A percentile compares a stretch with the other conserved stretches of the same genome.
These are phyloP conservation scores for Augiades crinisus DNA, from an alignment of 2,888 invertebrate genomes.

Conservation along the genomic window DNA sequence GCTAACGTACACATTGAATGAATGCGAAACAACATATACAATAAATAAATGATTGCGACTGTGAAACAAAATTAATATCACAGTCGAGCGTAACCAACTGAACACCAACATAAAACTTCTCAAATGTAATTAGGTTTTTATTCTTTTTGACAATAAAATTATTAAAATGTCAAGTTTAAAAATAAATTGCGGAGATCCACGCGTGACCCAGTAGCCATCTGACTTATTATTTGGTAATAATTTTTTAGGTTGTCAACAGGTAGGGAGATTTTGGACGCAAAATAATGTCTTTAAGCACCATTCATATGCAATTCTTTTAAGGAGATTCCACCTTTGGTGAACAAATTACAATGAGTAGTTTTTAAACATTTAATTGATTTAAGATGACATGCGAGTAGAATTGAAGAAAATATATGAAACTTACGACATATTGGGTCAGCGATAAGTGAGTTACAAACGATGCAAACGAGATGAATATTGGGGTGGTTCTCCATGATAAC, in stretches of 20 bases:
- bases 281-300: background rate
- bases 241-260: background rate
- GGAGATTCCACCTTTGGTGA: too few relatives aligned
- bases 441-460: background rate
- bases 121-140: too few relatives aligned
- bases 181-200: background rate
- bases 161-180: background rate
- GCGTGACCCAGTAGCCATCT: too few relatives aligned
- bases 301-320: too few relatives aligned
- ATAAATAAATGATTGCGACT: slow-evolving; percentile 21
- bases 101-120: background rate
- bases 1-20: background rate
- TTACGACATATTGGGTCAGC: background rate
- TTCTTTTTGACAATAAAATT: too few relatives aligned
- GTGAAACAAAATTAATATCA: slow-evolving; percentile 1
- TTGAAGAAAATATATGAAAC: background rate
- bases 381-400: too few relatives aligned
- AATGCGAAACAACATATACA: slow-evolving; percentile 32
- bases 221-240: too few relatives aligned
- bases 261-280: background rate
- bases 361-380: too few relatives aligned
- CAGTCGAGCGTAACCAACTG: background rate
- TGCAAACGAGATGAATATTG: background rate
- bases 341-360: too few relatives aligned
- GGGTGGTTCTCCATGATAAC: background rate